Base-by-base conservation (phyloP, 2,797 vertebrate genomes). In the Myotis daubentonii region DNA sequence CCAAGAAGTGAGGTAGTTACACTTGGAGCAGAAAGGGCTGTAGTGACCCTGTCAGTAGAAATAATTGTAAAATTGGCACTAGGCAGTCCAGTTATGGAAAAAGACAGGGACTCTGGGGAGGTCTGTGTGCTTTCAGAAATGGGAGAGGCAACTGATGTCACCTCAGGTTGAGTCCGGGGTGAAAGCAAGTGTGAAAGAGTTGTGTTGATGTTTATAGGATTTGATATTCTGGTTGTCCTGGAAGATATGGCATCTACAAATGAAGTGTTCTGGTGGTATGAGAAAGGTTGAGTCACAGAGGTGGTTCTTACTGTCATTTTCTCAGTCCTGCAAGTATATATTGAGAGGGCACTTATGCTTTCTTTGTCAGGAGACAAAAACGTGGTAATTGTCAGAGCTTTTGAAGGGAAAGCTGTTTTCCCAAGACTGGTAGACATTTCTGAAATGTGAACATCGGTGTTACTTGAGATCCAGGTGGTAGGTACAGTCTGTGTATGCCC, bases 121-220 rank as follows among this genome's bases (percentile, higher is more conserved):
- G 62, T 82, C 33, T 81, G 71, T 85, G 49, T 65, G 84, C 51
- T 95, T 93, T 74, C 85, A 71, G 72, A 95, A 94, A 68, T 70
- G 51, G 82, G 60, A 94, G 74, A 82, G 41, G 65, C 44, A 88
- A 86, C 20, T 49, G 81, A 85, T 78, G 70, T 92, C 28, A 49
- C 25, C 30, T 91, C 44, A 71, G 85, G 51, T 81, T 85, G 92
- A 65, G 92, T 90, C 22, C n/a, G 49, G 87, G 75, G 47, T 82
- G 85, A 96, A 95, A 82, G 78, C 7, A 92, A 80, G 15, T 88
- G 30, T 92, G 94, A 93, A 94, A 86, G 53, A 28, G 55, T 83
- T 94, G 70, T 86, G 65, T 71, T 87, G 25, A 22, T 85, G 49
- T 83, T 78, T 84, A 74, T 36, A 92, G 84, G 49, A 94, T 87